phyloP scores from a whole-genome alignment of 2,797 vertebrate genomes.

The Squalus acanthias region DNA sequence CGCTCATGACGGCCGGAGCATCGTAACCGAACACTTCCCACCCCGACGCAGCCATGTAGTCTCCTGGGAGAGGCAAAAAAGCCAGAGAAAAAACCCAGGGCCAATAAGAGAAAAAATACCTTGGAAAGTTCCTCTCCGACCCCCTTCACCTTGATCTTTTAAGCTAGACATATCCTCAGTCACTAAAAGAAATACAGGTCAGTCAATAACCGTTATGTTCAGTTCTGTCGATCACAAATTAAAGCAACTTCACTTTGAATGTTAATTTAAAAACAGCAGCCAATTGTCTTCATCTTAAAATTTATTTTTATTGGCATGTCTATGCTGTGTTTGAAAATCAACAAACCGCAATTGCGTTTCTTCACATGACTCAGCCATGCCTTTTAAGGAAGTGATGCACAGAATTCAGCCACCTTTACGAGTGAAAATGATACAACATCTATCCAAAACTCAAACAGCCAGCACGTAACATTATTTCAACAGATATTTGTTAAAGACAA shows the following conservation, averaged over 20 bases:
- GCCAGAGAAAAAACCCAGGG: not conserved
- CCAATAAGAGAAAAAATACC: not conserved
- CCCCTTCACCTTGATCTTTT: not conserved
- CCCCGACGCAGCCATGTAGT: too few species aligned
- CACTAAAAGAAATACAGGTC: not conserved
- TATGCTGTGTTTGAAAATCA: not conserved
- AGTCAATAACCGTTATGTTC: not conserved
- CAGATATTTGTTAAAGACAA: too few species aligned
- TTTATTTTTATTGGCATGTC: not conserved
- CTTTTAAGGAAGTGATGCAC: not conserved
- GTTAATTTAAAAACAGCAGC: not conserved
- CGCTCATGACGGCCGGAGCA: not conserved
- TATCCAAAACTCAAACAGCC: too few species aligned
- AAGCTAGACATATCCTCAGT: not conserved
- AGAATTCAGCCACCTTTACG: not conserved
- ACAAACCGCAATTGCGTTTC: not conserved
- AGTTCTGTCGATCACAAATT: not conserved
- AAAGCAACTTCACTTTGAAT: not conserved
- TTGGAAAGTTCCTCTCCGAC: not conserved
- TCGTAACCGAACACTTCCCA: not conserved
- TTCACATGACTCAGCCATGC: not conserved
- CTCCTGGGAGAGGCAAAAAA: not conserved
- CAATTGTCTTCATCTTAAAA: not conserved
- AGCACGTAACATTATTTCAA: too few species aligned
- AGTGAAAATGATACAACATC: too few species aligned